Base-by-base conservation (phyloP, 2,113 vertebrate species). In the Gavia stellata region DNA sequence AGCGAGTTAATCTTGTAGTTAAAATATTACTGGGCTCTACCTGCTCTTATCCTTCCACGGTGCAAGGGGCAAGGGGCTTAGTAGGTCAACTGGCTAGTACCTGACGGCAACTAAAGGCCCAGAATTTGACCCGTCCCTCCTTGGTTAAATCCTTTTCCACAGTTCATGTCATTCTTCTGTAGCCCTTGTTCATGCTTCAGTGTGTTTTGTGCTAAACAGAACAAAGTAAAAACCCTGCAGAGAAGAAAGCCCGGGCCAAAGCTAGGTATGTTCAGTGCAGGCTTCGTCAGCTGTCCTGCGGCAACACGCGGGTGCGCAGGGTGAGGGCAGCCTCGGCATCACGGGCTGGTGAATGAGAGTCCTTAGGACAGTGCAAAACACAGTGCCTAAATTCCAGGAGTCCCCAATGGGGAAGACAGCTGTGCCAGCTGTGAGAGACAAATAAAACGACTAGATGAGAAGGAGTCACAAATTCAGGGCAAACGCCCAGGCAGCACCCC, bases 61-160 rank as follows among this genome's bases (percentile, higher is more conserved):
- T 87, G 80, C 96, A 97, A 97, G 89, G 96, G 96, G 91, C 96
- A 97, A 96, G 90, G 87, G 87, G 70, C 94, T 97, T 81, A 93
- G 89, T 84, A 97, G 95, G 96, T 97, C 95, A 96, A 42, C 83
- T 91, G 95, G 88, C 91, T 83, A 66, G 81, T 83, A 83, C 63
- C 82, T 71, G 56, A 88, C 59, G 88, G 91, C 90, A 94, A 53
- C 88, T 90, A 83, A 96, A 95, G 91, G 73, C 95, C 38, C 73
- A 44, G 49, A 84, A 55, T 94, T 83, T 96, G 95, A 95, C 89
- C 93, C 59, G 25, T 52, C 62, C 74, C 59, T 95, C 86, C 90
- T 92, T 63, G 74, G 66, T 92, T 84, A 73, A 61, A 91, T 84
- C 88, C 74, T 38, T 86, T 91, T 91, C 86, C 91, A 86, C 80